These are phyloP conservation scores for Agrypnus murinus DNA, from an alignment of 2,888 invertebrate genomes.

Conservation along the genomic window DNA sequence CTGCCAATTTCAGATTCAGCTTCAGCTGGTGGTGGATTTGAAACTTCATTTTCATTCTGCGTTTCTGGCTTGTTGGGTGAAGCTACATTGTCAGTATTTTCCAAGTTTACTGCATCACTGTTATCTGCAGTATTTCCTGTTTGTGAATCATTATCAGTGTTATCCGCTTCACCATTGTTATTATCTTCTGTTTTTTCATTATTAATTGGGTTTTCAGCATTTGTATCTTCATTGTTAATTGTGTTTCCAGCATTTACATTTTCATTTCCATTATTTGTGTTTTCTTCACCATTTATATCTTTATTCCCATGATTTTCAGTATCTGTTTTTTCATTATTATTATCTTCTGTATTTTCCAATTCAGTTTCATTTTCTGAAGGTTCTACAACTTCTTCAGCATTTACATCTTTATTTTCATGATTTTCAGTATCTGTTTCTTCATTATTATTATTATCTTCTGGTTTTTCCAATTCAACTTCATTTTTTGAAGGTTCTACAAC, in stretches of 20 bases:
- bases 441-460: neutral
- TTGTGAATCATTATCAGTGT: neutral
- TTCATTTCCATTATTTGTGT: slow-evolving; percentile 50
- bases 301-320: neutral
- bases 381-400: slow-evolving; percentile 7
- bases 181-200: slow-evolving; percentile 10
- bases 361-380: slow-evolving; percentile 5
- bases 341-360: slow-evolving; percentile 9
- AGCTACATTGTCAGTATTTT: no score
- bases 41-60: no score
- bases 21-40: no score
- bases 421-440: neutral
- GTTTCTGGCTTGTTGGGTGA: no score
- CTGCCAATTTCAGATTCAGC: no score
- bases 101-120: neutral
- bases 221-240: neutral
- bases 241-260: neutral
- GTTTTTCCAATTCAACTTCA: slow-evolving; percentile 11
- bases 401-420: neutral
- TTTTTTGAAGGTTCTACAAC: neutral
- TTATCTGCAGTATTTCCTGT: slow-evolving; percentile 12
- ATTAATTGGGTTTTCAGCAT: neutral
- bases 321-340: neutral
- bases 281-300: slow-evolving; percentile 47
- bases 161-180: slow-evolving; percentile 1